A percentile compares a stretch with the other conserved stretches of the same genome.
Evolutionary conservation across 2,113 vertebrate species (phyloP).

Genomic region (Actenoides lindsayi): DNA sequence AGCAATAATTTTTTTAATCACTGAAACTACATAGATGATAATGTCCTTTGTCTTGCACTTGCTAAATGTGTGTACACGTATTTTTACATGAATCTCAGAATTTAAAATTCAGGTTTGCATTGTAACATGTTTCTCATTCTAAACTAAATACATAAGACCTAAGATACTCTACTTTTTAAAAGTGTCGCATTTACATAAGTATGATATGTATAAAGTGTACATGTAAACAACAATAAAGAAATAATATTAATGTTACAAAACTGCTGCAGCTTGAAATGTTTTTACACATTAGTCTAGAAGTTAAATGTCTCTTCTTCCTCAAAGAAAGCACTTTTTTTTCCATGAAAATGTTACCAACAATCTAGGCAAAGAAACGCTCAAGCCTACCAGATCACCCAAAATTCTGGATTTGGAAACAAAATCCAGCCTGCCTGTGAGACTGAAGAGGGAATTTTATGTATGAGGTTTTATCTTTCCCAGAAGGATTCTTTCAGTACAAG

Average conservation of each 20-base stretch:
- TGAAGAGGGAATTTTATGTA: not conserved
- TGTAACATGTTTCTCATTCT: not conserved
- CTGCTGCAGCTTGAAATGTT: not conserved
- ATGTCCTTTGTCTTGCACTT: not conserved
- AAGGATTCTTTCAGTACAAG: not conserved
- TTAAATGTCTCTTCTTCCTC: not conserved
- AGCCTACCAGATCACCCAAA: accelerated
- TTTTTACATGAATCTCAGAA: not conserved
- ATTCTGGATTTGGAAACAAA: not conserved
- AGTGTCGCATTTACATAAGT: not conserved
- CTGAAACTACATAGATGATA: not conserved
- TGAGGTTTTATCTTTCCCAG: not conserved
- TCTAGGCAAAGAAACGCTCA: not conserved
- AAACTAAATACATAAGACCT: not conserved
- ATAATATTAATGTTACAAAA: not conserved
- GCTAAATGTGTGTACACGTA: not conserved
- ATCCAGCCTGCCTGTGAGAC: not conserved
- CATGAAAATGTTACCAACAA: not conserved
- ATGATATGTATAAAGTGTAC: not conserved
- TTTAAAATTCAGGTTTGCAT: not conserved
- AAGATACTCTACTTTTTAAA: not conserved
- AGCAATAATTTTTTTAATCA: not conserved
- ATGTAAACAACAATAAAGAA: not conserved
- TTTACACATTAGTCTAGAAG: not conserved
- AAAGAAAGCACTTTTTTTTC: not conserved